Conservation (phyloP, 1,140 invertebrate genomes). For the Atta colombica region DNA sequence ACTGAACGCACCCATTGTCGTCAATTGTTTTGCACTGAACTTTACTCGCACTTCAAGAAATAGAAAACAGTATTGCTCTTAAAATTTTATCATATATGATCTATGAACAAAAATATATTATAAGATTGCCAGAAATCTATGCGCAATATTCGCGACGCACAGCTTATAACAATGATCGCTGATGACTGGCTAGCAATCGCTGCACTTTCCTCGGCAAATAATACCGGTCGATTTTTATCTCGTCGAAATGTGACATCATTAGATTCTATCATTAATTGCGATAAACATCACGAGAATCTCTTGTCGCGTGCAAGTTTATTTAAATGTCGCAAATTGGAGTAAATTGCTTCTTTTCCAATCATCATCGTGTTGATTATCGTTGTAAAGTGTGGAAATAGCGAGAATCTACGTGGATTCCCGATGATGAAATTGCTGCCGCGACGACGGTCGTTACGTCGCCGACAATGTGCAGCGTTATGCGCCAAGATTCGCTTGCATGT, state of each 20-base stretch:
- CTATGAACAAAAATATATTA: background rate
- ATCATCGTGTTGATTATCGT: background rate
- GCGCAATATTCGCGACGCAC: conserved; percentile 15
- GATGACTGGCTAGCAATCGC: conserved; percentile 12
- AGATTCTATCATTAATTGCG: background rate
- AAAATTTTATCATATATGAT: background rate
- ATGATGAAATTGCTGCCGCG: conserved; percentile 62
- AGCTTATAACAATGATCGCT: background rate
- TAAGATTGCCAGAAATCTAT: background rate
- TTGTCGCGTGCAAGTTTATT: background rate
- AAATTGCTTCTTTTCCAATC: background rate
- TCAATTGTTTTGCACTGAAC: background rate
- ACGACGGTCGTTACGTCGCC: conserved; percentile 22
- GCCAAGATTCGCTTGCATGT: conserved; percentile 73
- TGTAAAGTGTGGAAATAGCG: conserved; percentile 1
- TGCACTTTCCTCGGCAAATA: conserved; percentile 12
- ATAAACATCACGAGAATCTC: background rate
- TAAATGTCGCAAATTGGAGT: background rate
- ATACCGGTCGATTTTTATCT: background rate
- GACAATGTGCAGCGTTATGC: conserved; percentile 63
- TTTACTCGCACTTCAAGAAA: background rate
- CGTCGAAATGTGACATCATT: background rate
- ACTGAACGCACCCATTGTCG: too few species aligned
- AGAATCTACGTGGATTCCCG: background rate
- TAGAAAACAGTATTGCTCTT: background rate